A percentile compares a stretch with the other conserved stretches of the same genome.
phyloP scores from a whole-genome alignment of 2,888 invertebrate genomes.

The Congeria kusceri region DNA sequence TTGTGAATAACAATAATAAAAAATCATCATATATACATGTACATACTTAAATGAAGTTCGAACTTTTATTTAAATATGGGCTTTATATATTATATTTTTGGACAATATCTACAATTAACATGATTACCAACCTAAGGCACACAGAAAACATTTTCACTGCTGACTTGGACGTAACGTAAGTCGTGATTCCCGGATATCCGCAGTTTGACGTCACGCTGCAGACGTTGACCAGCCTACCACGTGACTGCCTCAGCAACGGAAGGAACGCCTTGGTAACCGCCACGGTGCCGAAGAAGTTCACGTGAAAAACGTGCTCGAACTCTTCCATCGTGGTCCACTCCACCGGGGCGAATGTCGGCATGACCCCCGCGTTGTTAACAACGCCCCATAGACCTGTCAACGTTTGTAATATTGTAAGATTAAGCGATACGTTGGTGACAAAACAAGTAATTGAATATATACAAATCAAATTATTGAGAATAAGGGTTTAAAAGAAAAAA shows the following conservation, averaged over 20 bases:
- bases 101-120: too few species aligned
- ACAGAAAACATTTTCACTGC: slow-evolving; percentile 77
- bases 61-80: background rate
- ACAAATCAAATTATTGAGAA: too few species aligned
- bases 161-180: slow-evolving; percentile 78
- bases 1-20: too few species aligned
- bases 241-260: slow-evolving; percentile 69
- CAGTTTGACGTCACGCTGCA: slow-evolving; percentile 75
- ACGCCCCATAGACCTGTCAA: slow-evolving; percentile 79
- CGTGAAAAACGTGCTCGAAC: slow-evolving; percentile 72
- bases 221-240: slow-evolving; percentile 79
- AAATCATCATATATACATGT: too few species aligned
- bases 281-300: slow-evolving; percentile 84
- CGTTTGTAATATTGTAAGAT: too few species aligned
- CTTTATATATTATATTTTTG: background rate
- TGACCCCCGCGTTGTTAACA: slow-evolving; percentile 80
- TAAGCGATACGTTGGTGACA: too few species aligned
- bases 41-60: too few species aligned
- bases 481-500: too few species aligned
- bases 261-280: slow-evolving; percentile 73
- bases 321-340: slow-evolving; percentile 83
- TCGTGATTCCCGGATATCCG: slow-evolving; percentile 50
- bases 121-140: slow-evolving; percentile 69
- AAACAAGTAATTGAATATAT: too few species aligned
- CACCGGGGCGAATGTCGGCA: slow-evolving; percentile 73